phyloP scores from a whole-genome alignment of 92 coral and sea anemone species.

The Actinostola sp. region DNA sequence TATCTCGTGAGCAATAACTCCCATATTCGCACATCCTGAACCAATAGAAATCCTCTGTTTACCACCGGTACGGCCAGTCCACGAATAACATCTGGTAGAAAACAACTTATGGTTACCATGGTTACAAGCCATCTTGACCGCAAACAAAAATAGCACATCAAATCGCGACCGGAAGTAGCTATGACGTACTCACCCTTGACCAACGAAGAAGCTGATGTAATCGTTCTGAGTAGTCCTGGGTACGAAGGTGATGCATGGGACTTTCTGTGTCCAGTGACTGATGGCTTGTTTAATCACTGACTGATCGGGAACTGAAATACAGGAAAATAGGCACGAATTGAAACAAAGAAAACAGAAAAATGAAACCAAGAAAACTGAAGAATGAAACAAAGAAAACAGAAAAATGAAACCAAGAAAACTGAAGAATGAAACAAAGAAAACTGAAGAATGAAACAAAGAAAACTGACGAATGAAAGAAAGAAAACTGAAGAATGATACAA shows the following conservation, averaged over 20 bases:
- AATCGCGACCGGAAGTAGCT: too few relatives aligned
- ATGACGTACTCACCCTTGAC: constrained; percentile 56
- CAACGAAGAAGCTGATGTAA: constrained; percentile 76
- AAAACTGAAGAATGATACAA: too few relatives aligned
- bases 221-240: constrained; percentile 31
- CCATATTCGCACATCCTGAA: constrained; percentile 20
- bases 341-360: not conserved
- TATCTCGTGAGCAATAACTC: constrained; percentile 40
- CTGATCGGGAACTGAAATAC: constrained; percentile 15
- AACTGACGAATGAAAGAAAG: too few relatives aligned
- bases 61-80: constrained; percentile 39
- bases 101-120: not conserved
- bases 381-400: too few relatives aligned
- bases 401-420: too few relatives aligned
- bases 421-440: too few relatives aligned
- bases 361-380: too few relatives aligned
- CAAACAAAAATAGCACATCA: not conserved
- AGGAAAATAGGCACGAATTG: not conserved
- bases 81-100: constrained; percentile 36
- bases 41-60: constrained; percentile 52
- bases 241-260: constrained; percentile 73
- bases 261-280: constrained; percentile 62
- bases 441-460: too few relatives aligned
- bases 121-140: not conserved
- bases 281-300: constrained; percentile 44